Evolutionary conservation across 1,140 invertebrate genomes (phyloP).

Genomic region (Akabosia matsudoensis): DNA sequence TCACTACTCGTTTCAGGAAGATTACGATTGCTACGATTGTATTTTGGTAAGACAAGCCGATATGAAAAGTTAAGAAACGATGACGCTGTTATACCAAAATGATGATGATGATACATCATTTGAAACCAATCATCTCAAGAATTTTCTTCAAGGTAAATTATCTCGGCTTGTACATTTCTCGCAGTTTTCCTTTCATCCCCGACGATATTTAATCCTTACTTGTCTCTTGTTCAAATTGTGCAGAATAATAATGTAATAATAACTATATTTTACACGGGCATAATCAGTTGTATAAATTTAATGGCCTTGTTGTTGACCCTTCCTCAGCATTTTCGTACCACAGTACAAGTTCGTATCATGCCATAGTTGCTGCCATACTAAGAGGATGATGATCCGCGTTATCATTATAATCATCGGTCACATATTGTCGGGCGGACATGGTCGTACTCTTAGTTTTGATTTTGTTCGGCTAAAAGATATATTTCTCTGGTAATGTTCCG

Average conservation of each 20-base stretch:
- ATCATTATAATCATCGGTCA: background rate
- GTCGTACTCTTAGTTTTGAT: background rate
- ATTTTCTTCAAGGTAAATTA: constrained; percentile 6
- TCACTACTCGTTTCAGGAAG: background rate
- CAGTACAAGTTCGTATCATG: background rate
- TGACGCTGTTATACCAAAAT: background rate
- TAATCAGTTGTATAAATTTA: constrained; percentile 39
- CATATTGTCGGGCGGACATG: background rate
- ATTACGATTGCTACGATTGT: background rate
- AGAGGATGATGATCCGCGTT: background rate
- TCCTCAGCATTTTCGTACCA: background rate
- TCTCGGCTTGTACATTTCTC: background rate
- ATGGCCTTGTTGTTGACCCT: constrained; percentile 41
- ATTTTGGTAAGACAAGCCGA: background rate
- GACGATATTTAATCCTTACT: background rate
- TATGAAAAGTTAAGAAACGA: background rate
- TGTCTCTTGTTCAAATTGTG: background rate
- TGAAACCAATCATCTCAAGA: background rate
- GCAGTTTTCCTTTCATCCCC: background rate
- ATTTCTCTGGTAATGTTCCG: too few species aligned
- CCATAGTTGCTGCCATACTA: background rate
- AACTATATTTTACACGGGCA: background rate
- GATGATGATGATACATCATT: background rate
- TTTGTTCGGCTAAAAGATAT: too few species aligned
- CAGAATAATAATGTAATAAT: background rate